phyloP scores from a whole-genome alignment of 2,113 vertebrate species.

The Ondatra zibethicus region DNA sequence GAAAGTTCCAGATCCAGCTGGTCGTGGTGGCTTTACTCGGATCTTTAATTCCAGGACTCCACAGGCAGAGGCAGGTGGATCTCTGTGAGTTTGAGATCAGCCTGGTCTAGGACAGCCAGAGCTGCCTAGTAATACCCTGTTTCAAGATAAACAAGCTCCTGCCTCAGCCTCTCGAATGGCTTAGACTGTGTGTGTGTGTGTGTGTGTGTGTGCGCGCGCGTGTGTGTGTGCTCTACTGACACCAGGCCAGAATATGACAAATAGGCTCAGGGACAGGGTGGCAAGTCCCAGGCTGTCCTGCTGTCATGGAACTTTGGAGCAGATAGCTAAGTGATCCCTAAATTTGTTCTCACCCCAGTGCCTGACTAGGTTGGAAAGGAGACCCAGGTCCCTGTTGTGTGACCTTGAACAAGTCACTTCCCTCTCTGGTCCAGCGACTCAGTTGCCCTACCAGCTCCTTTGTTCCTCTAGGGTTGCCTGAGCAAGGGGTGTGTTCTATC shows the following conservation, averaged over 20 bases:
- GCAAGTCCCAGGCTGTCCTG: background rate
- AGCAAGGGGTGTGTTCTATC: background rate
- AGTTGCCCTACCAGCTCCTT: background rate
- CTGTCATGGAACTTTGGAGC: background rate
- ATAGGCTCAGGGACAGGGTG: background rate
- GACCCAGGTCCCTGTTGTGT: background rate
- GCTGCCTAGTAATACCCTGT: background rate
- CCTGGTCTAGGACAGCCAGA: background rate
- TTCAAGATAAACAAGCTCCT: background rate
- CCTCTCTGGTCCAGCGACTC: background rate
- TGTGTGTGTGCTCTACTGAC: too few relatives aligned
- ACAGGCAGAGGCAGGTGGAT: background rate
- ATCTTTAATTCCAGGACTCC: background rate
- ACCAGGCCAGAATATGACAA: background rate
- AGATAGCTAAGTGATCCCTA: background rate
- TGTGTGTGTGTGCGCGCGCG: too few relatives aligned
- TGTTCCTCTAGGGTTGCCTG: background rate
- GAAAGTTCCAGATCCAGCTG: background rate
- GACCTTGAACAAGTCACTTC: slow-evolving; percentile 36
- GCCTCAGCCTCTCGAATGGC: background rate
- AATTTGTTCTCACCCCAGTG: background rate
- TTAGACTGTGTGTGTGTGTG: background rate
- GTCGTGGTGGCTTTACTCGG: too few relatives aligned
- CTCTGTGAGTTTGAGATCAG: background rate
- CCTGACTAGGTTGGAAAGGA: background rate